Conservation (phyloP, 2,113 vertebrate genomes). For the Leucosticte australis region DNA sequence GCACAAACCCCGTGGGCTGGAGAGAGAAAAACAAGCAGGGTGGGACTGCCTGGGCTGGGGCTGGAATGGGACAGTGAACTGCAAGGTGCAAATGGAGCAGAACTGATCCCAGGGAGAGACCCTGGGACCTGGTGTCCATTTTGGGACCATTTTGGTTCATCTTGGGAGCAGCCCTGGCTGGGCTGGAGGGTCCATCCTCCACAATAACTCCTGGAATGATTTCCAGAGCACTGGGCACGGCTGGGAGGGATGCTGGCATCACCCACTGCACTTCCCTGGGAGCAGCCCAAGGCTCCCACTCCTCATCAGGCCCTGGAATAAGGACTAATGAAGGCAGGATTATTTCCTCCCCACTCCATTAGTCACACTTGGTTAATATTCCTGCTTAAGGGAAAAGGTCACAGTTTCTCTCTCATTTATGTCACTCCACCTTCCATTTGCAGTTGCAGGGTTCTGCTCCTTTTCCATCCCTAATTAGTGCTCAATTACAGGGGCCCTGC, state of each 20-base stretch:
- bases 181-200: not conserved
- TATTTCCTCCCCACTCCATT: not conserved
- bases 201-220: not conserved
- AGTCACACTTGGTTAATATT: conserved; percentile 1
- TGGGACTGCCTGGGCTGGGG: not conserved
- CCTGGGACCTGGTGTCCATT: fast-evolving
- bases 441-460: not conserved
- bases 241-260: not conserved
- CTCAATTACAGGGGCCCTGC: fast-evolving
- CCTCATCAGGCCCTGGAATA: not conserved
- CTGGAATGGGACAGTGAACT: not conserved
- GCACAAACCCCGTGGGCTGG: fast-evolving
- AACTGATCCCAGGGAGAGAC: not conserved
- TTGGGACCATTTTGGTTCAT: not conserved
- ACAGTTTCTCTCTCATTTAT: not conserved
- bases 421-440: not conserved
- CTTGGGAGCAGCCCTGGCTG: not conserved
- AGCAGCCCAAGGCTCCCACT: not conserved
- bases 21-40: not conserved
- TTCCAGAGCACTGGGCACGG: fast-evolving
- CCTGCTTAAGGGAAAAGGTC: not conserved
- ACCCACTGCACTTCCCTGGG: not conserved
- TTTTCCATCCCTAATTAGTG: not conserved
- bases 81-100: not conserved
- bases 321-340: not conserved